Evolutionary conservation across 2,888 invertebrate genomes (phyloP), one percentile per base, ranked within the genome.

Genomic region (Clusia tigrina): DNA sequence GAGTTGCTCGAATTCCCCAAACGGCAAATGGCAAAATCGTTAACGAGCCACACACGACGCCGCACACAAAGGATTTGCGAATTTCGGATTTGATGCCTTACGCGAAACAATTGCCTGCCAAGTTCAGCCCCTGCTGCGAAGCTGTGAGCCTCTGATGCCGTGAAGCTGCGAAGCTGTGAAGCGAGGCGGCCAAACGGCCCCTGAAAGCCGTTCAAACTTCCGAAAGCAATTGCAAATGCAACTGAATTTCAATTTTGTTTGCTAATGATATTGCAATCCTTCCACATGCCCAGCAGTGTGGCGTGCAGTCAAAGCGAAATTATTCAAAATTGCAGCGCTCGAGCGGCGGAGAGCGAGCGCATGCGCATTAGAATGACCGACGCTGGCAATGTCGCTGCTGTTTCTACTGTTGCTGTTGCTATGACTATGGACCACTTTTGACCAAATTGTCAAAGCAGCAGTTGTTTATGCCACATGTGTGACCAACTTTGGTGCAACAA

Each of bases 401-500:
- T n/a, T 42, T 42, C 2, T 42, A 9, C 12, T 32, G 5, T 32
- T 32, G 6, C 12, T 32, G 5, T 32, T 32, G 32, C 10, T 42
- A n/a, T n/a, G 3, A n/a, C n/a, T 15, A 3, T 48, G 48, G 18
- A 22, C 48, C 48, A 48, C 48, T 48, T 48, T 48, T 22, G 22
- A 48, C 20, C 48, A 22, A 48, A 48, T 48, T 48, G 48, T 48
- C 48, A 22, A 32, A 58, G 54, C 57, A 62, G 58, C 57, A 62
- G 58, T 62, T 58, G 62, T 32, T 62, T 57, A 17, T 32, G 56
- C 52, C 56, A 56, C 61, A 42, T 61, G 52, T 56, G 61, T 54
- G 57, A 62, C 62, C 62, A 58, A 62, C 56, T 56, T 42, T 42
- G 18, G 46, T 22, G 57, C 46, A 32, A 18, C 25, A 46, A 42